A percentile compares a stretch with the other conserved stretches of the same genome.
Conservation (phyloP, 2,888 invertebrate genomes). For the Loripinus fragilis region DNA sequence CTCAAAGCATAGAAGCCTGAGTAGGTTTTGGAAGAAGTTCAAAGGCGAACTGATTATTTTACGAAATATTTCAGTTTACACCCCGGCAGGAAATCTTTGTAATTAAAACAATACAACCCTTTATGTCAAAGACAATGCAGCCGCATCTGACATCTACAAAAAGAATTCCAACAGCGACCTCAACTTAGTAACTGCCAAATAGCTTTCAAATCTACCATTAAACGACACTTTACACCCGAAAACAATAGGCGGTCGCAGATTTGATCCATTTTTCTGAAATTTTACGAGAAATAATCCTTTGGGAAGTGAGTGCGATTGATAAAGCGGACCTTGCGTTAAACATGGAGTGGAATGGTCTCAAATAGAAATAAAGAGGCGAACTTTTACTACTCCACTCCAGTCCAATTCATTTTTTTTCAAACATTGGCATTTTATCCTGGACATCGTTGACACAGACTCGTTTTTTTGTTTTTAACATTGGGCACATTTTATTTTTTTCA, state of each 20-base stretch:
- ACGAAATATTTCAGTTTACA: neutral
- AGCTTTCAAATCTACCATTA: slow-evolving; percentile 60
- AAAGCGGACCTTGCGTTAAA: too few relatives aligned
- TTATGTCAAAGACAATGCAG: slow-evolving; percentile 53
- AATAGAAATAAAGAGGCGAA: too few relatives aligned
- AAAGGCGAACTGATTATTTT: slow-evolving; percentile 2
- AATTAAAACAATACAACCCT: slow-evolving; percentile 13
- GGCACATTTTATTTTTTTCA: too few relatives aligned
- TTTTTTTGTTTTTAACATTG: too few relatives aligned
- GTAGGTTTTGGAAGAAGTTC: too few relatives aligned
- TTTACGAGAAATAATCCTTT: slow-evolving; percentile 51
- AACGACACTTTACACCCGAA: slow-evolving; percentile 54
- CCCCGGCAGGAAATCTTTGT: neutral
- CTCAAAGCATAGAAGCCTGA: too few relatives aligned
- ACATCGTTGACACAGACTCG: too few relatives aligned
- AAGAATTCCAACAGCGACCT: slow-evolving; percentile 52
- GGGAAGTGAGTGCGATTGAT: slow-evolving; percentile 44
- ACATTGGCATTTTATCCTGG: too few relatives aligned
- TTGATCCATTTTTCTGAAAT: slow-evolving; percentile 43
- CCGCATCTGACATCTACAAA: slow-evolving; percentile 51
- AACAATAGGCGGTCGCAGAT: slow-evolving; percentile 52
- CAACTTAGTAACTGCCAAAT: slow-evolving; percentile 47
- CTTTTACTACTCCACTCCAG: too few relatives aligned
- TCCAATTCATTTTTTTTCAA: too few relatives aligned
- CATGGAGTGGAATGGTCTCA: too few relatives aligned